These are phyloP conservation scores for Teinopalpus imperialis DNA, from an alignment of 2,888 invertebrate species.

Conservation along the genomic window DNA sequence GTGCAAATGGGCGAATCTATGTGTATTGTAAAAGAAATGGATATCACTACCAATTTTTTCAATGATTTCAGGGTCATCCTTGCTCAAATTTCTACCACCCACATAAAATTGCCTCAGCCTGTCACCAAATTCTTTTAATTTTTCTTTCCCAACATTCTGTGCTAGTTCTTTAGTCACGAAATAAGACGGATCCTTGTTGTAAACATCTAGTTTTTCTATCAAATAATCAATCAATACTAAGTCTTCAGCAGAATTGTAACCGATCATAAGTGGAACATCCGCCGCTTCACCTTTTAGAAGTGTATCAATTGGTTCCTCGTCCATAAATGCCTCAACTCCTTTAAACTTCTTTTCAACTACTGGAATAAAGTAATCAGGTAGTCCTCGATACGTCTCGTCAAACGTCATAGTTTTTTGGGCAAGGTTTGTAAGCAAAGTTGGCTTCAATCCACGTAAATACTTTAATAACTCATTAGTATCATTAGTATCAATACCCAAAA, in stretches of 20 bases:
- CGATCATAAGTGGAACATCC: slow-evolving; percentile 51
- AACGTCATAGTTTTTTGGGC: slow-evolving; percentile 42
- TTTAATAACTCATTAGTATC: slow-evolving; percentile 44
- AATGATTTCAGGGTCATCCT: slow-evolving; percentile 30
- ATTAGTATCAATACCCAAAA: slow-evolving; percentile 51
- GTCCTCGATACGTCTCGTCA: slow-evolving; percentile 48
- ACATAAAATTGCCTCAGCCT: slow-evolving; percentile 51
- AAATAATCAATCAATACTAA: slow-evolving; percentile 41
- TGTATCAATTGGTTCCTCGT: slow-evolving; percentile 43
- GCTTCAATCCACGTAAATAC: slow-evolving; percentile 47
- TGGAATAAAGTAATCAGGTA: slow-evolving; percentile 53
- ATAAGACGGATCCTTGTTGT: slow-evolving; percentile 44
- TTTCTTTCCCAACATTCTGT: slow-evolving; percentile 35
- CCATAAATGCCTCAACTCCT: slow-evolving; percentile 46
- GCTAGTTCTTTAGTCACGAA: slow-evolving; percentile 50
- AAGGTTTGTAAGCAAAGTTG: slow-evolving; percentile 41
- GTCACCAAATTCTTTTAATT: slow-evolving; percentile 44
- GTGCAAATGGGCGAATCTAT: slow-evolving; percentile 36
- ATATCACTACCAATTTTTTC: slow-evolving; percentile 34
- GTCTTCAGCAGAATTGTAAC: slow-evolving; percentile 57
- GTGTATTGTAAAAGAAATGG: slow-evolving; percentile 35
- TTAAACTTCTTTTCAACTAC: slow-evolving; percentile 52
- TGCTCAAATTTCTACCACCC: slow-evolving; percentile 37
- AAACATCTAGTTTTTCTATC: slow-evolving; percentile 38
- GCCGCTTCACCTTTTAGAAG: slow-evolving; percentile 42